Conservation (phyloP, 2,888 invertebrate species). For the Heliconius ismenius region DNA sequence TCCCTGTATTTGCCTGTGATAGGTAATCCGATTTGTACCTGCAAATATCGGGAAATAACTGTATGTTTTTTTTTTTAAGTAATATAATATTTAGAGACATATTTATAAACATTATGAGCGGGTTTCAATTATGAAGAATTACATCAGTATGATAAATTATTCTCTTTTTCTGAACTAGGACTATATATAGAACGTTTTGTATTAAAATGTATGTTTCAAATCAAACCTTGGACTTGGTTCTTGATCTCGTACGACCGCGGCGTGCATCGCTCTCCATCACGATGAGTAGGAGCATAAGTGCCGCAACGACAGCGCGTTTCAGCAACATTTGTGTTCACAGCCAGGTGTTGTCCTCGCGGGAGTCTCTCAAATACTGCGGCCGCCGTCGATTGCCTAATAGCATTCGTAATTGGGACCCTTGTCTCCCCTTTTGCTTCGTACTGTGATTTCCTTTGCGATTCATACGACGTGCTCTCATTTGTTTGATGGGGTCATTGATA, state of each 20-base stretch:
- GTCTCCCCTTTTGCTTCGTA: constrained; percentile 65
- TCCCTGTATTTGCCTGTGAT: constrained; percentile 94
- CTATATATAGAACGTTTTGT: too few species aligned
- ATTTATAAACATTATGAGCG: too few species aligned
- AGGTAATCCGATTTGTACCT: constrained; percentile 92
- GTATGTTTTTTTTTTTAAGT: not conserved
- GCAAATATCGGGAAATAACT: constrained; percentile 29
- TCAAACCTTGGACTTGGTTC: constrained; percentile 87
- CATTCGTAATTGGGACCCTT: constrained; percentile 68
- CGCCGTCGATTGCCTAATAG: constrained; percentile 77
- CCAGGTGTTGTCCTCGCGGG: constrained; percentile 36
- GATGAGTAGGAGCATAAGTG: constrained; percentile 46
- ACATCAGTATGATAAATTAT: too few species aligned
- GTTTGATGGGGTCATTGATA: constrained; percentile 42
- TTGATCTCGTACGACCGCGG: constrained; percentile 86
- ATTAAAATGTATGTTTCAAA: not conserved
- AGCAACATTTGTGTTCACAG: constrained; percentile 55
- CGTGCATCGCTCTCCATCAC: constrained; percentile 76
- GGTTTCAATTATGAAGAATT: too few species aligned
- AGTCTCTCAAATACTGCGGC: constrained; percentile 41
- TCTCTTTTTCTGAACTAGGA: too few species aligned
- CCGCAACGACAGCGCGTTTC: constrained; percentile 47
- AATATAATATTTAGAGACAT: not conserved
- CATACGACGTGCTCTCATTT: constrained; percentile 38
- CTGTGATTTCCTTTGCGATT: constrained; percentile 60